These are phyloP conservation scores for Eulemur albifrons DNA, from an alignment of 2,797 vertebrate species.

Conservation along the genomic window DNA sequence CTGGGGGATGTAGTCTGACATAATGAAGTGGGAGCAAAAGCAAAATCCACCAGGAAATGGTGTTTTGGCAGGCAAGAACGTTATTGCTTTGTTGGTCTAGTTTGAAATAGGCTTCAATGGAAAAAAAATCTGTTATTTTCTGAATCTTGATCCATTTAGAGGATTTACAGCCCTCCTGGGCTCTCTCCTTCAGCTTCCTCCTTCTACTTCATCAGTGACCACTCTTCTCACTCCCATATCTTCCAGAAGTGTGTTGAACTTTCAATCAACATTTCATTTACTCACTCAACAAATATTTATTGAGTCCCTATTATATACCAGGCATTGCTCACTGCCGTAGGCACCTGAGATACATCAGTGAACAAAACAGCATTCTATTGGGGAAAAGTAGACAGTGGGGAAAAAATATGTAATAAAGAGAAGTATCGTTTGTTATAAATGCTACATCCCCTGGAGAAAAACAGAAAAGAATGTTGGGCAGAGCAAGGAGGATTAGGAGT, in stretches of 20 bases:
- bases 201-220: not conserved
- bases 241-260: not conserved
- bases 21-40: not conserved
- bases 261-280: not conserved
- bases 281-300: not conserved
- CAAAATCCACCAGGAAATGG: not conserved
- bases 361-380: not conserved
- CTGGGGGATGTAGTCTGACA: fast-evolving
- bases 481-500: not conserved
- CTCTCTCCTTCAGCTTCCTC: not conserved
- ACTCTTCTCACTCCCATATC: not conserved
- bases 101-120: not conserved
- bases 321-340: not conserved
- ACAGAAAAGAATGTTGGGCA: not conserved
- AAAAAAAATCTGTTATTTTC: not conserved
- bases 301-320: not conserved
- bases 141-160: not conserved
- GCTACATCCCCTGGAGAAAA: not conserved
- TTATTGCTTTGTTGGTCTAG: not conserved
- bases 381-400: not conserved
- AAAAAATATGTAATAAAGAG: not conserved
- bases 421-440: not conserved
- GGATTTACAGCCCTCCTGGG: not conserved
- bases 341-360: not conserved
- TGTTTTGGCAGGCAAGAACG: not conserved